Evolutionary conservation across 2,888 invertebrate species (phyloP).

Genomic region (Limnephilus lunatus): DNA sequence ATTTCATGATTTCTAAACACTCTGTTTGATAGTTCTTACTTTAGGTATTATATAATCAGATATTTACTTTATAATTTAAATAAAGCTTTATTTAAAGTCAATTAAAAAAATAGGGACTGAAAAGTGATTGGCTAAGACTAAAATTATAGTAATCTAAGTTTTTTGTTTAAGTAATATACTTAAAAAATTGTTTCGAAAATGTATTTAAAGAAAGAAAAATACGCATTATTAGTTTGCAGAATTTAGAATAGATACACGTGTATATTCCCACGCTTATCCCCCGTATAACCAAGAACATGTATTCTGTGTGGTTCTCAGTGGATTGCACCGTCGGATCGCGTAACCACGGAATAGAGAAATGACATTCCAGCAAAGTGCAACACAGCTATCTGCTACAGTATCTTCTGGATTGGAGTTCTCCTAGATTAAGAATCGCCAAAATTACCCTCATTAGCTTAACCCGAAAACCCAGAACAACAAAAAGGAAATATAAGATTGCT

Average conservation of each 20-base stretch:
- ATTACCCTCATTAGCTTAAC: neutral
- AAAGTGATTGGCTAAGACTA: too few relatives aligned
- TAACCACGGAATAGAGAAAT: neutral
- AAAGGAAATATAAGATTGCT: neutral
- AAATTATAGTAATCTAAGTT: too few relatives aligned
- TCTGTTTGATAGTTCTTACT: too few relatives aligned
- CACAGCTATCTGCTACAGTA: neutral
- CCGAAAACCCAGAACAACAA: neutral
- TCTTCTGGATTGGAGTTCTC: neutral
- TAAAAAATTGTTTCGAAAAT: neutral
- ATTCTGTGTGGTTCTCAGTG: neutral
- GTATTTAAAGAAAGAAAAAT: neutral
- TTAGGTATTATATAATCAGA: too few relatives aligned
- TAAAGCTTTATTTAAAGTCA: too few relatives aligned
- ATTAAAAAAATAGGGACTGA: too few relatives aligned
- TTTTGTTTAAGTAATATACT: too few relatives aligned
- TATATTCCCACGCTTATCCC: neutral
- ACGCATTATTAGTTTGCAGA: neutral
- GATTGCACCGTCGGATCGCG: neutral
- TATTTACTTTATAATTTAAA: too few relatives aligned
- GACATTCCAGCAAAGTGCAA: neutral
- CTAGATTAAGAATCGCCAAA: neutral
- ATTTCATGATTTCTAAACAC: too few relatives aligned
- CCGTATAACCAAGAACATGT: neutral
- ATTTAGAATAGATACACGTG: neutral